Conservation (phyloP, 1,140 invertebrate genomes). For the Eufriesea mexicana region DNA sequence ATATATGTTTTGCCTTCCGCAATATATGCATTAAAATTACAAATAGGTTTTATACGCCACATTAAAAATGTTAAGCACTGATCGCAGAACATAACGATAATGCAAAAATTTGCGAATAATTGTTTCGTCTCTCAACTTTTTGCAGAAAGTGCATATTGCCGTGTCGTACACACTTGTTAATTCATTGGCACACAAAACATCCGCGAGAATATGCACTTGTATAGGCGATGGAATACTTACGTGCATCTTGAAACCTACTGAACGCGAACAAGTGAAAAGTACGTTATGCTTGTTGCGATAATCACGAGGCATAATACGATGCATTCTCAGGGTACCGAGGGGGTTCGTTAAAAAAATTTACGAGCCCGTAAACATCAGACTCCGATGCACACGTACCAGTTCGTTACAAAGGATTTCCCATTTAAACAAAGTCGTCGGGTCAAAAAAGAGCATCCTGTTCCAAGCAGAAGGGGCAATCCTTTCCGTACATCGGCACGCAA, state of each 20-base stretch:
- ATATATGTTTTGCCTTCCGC: too few species aligned
- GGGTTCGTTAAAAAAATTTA: not conserved
- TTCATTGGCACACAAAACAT: too few species aligned
- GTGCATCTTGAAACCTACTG: not conserved
- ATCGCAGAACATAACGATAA: too few species aligned
- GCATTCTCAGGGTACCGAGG: not conserved
- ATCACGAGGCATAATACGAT: not conserved
- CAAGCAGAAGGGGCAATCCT: not conserved
- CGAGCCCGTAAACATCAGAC: slow-evolving; percentile 3
- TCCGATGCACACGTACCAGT: not conserved
- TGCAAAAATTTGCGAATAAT: too few species aligned
- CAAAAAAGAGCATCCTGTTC: slow-evolving; percentile 5
- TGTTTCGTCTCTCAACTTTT: too few species aligned
- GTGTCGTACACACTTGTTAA: too few species aligned
- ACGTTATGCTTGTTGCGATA: not conserved
- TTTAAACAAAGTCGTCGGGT: not conserved
- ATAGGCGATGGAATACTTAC: too few species aligned
- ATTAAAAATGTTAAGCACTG: too few species aligned
- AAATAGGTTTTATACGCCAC: too few species aligned
- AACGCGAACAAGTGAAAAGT: not conserved
- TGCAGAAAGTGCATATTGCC: too few species aligned
- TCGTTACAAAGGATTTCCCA: slow-evolving; percentile 1
- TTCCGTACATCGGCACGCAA: slow-evolving; percentile 17
- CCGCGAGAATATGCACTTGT: too few species aligned
- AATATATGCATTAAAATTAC: too few species aligned